Percentiles rank a stretch among this genome's conserved stretches.
Conservation (phyloP, 2,113 vertebrate species). For the Antennarius striatus region DNA sequence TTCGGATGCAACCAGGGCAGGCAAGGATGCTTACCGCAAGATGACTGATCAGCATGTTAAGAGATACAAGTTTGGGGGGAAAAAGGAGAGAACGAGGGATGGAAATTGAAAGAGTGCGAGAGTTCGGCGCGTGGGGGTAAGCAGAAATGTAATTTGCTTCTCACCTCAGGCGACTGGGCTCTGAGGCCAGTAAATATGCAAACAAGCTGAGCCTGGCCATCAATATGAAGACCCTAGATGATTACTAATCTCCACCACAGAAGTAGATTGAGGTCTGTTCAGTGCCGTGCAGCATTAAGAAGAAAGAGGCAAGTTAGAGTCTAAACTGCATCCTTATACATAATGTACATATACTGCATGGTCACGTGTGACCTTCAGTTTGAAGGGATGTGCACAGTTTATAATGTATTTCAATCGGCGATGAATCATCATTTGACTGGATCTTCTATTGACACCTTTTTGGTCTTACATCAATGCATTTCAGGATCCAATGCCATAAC, state of each 20-base stretch:
- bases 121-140: constrained; percentile 75
- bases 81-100: constrained; percentile 55
- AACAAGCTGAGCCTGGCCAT: constrained; percentile 78
- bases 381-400: constrained; percentile 27
- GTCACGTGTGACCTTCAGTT: constrained; percentile 52
- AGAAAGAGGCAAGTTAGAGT: constrained; percentile 44
- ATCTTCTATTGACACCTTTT: background rate
- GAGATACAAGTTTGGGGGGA: constrained; percentile 70
- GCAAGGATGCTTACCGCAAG: constrained; percentile 73
- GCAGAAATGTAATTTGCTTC: constrained; percentile 82
- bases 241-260: constrained; percentile 79
- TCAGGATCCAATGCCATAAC: constrained; percentile 35
- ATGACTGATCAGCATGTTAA: constrained; percentile 80
- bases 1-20: constrained; percentile 74
- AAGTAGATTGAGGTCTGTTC: constrained; percentile 73
- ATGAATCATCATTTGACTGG: constrained; percentile 4
- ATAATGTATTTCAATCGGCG: constrained; percentile 50
- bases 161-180: constrained; percentile 81
- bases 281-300: constrained; percentile 47
- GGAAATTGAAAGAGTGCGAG: constrained; percentile 70
- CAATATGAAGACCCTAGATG: constrained; percentile 80
- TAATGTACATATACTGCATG: constrained; percentile 35
- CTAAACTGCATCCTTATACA: constrained; percentile 46
- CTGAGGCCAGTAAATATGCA: constrained; percentile 81
- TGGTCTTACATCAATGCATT: background rate